Percentiles rank a stretch among this genome's conserved stretches.
phyloP scores from a whole-genome alignment of 2,113 vertebrate species.

The Steatornis caripensis region DNA sequence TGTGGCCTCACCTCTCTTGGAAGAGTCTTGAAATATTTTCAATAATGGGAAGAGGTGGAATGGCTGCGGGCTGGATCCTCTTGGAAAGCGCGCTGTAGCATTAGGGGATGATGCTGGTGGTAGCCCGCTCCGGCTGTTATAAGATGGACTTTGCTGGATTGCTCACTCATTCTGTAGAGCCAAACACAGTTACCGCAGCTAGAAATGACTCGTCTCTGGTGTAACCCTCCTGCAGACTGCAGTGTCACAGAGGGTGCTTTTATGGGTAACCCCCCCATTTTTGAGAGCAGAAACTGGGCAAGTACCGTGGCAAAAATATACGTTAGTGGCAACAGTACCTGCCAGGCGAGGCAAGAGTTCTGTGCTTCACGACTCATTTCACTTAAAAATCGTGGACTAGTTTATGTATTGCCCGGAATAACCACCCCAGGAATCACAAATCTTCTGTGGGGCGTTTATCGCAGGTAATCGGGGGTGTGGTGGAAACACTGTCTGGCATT shows the following conservation, averaged over 20 bases:
- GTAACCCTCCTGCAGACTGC: neutral
- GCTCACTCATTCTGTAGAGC: neutral
- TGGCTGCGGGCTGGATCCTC: neutral
- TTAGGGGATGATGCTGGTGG: neutral
- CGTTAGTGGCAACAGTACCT: neutral
- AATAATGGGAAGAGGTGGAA: neutral
- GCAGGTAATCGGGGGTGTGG: neutral
- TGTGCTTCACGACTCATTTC: neutral
- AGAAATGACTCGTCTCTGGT: neutral
- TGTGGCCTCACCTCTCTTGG: constrained; percentile 47
- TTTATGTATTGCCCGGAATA: neutral
- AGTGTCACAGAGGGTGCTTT: neutral
- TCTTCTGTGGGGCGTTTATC: neutral
- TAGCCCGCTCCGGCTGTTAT: neutral
- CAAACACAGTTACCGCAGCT: neutral
- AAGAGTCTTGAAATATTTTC: constrained; percentile 36
- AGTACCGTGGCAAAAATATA: neutral
- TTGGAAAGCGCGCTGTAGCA: neutral
- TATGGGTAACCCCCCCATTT: neutral
- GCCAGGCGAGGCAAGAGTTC: neutral
- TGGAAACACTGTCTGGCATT: neutral
- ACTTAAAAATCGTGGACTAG: fast-evolving
- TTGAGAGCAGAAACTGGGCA: neutral
- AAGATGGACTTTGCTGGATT: neutral
- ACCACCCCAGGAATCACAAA: neutral